A percentile compares a stretch with the other conserved stretches of the same genome.
Evolutionary conservation across 2,888 invertebrate species (phyloP).

Genomic region (Macrostomum cliftonense): DNA sequence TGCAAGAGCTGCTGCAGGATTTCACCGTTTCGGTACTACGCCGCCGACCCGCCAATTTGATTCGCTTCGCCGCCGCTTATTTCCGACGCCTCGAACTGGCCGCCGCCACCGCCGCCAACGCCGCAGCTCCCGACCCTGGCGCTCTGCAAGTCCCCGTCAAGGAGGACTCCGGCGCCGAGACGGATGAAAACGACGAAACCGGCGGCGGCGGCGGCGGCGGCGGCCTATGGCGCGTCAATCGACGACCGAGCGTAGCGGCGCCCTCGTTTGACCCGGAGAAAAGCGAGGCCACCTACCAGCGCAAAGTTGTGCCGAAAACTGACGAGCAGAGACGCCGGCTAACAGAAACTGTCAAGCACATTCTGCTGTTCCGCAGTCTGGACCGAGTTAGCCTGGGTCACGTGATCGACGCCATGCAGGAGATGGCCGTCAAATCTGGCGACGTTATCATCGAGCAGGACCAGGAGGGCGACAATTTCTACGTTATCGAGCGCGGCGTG

Average conservation of each 20-base stretch:
- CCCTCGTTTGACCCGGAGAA: too few relatives aligned
- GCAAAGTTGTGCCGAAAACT: slow-evolving; percentile 53
- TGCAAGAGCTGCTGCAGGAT: slow-evolving; percentile 78
- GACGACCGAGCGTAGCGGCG: too few relatives aligned
- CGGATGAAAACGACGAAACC: too few relatives aligned
- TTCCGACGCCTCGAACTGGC: slow-evolving; percentile 40
- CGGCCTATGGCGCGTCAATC: too few relatives aligned
- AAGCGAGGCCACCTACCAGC: too few relatives aligned
- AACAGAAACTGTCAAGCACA: slow-evolving; percentile 70
- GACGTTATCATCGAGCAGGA: slow-evolving; percentile 34
- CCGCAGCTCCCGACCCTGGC: too few relatives aligned
- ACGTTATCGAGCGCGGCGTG: slow-evolving; percentile 27
- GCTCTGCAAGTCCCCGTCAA: too few relatives aligned
- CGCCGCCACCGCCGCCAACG: too few relatives aligned
- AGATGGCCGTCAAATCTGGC: slow-evolving; percentile 26
- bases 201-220: too few relatives aligned
- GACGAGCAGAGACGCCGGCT: slow-evolving; percentile 75
- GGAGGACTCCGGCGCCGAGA: too few relatives aligned
- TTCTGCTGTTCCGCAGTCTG: slow-evolving; percentile 75
- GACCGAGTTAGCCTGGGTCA: slow-evolving; percentile 46
- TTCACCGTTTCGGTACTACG: slow-evolving; percentile 85
- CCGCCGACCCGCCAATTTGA: slow-evolving; percentile 68
- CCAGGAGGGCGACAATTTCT: slow-evolving; percentile 38
- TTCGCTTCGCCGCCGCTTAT: slow-evolving; percentile 78
- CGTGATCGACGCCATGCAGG: slow-evolving; percentile 38